A percentile compares a stretch with the other conserved stretches of the same genome.
phyloP scores from a whole-genome alignment of 2,113 vertebrate genomes.

The Lutjanus erythropterus region DNA sequence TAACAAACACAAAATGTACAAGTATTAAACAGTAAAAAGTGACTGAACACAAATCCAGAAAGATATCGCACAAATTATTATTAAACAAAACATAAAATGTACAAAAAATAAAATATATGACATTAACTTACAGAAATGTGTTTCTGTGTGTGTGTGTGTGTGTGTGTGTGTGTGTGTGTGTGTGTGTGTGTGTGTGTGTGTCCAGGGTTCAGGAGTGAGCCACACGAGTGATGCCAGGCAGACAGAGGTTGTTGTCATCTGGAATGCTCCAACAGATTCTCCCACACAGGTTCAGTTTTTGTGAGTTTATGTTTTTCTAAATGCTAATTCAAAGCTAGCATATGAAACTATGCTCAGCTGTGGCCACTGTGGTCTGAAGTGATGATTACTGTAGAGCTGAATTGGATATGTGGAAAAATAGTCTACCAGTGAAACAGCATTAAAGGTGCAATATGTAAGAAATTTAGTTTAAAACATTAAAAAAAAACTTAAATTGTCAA shows the following conservation, averaged over 20 bases:
- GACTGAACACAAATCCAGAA: not conserved
- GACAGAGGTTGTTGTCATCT: slow-evolving; percentile 81
- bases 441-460: no score
- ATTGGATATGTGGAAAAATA: not conserved
- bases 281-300: slow-evolving; percentile 86
- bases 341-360: not conserved
- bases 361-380: not conserved
- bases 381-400: not conserved
- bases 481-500: no score
- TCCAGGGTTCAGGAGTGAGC: slow-evolving; percentile 90
- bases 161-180: not conserved
- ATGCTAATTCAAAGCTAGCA: not conserved
- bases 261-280: slow-evolving; percentile 83
- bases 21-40: not conserved
- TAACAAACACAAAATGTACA: no score
- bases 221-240: slow-evolving; percentile 86
- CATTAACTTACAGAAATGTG: not conserved
- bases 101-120: not conserved
- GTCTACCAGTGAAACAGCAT: no score
- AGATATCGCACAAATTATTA: no score
- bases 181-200: slow-evolving; percentile 32
- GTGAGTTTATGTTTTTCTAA: slow-evolving; percentile 78
- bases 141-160: no score
- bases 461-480: no score
- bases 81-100: not conserved